phyloP scores from a whole-genome alignment of 2,113 vertebrate genomes.

The Serinus canaria region DNA sequence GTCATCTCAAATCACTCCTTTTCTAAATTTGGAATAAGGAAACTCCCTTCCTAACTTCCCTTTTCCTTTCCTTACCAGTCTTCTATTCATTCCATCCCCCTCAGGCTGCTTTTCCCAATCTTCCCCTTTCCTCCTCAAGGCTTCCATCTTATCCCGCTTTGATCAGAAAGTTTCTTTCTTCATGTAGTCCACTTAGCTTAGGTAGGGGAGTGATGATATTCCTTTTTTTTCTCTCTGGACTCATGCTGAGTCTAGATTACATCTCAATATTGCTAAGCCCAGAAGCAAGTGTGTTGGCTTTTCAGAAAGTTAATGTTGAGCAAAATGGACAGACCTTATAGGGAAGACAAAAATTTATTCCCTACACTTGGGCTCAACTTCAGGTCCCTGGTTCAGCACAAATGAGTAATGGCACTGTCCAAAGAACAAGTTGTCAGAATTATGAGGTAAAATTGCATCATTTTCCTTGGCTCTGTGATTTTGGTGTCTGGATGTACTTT shows the following conservation, averaged over 20 bases:
- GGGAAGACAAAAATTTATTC: background rate
- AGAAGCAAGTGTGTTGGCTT: background rate
- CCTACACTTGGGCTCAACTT: background rate
- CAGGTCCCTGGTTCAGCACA: background rate
- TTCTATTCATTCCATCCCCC: background rate
- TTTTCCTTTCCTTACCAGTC: background rate
- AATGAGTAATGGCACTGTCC: background rate
- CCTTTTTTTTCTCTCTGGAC: background rate
- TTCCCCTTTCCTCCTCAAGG: background rate
- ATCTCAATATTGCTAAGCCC: background rate
- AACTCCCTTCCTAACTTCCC: background rate
- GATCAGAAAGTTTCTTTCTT: background rate
- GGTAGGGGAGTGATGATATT: background rate
- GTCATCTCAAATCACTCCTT: background rate
- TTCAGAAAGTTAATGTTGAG: background rate
- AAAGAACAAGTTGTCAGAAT: background rate
- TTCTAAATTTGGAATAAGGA: slow-evolving; percentile 45
- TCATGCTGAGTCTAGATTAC: background rate
- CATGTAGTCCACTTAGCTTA: background rate
- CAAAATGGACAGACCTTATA: background rate
- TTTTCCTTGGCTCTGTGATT: background rate
- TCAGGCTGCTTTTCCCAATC: background rate
- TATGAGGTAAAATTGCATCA: background rate
- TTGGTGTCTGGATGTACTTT: background rate
- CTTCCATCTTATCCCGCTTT: background rate